Conservation (phyloP, 2,888 invertebrate species). For the Proisotoma minuta region DNA sequence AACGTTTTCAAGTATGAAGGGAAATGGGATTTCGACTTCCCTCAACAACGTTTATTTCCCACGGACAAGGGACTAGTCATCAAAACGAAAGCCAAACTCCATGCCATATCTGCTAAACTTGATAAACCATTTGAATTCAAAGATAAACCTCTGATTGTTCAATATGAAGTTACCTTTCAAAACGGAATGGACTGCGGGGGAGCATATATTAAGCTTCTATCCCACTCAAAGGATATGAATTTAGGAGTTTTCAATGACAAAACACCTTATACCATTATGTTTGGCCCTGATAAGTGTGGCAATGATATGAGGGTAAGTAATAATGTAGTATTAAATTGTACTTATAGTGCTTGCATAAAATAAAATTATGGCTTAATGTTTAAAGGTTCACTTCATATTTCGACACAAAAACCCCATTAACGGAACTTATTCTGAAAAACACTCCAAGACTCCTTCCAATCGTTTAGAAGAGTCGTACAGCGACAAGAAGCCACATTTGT, state of each 20-base stretch:
- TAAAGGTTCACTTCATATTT: constrained; percentile 76
- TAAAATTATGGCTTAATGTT: constrained; percentile 31
- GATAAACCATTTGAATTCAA: constrained; percentile 75
- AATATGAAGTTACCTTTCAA: constrained; percentile 89
- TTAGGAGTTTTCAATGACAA: constrained; percentile 85
- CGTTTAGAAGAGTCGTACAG: constrained; percentile 80
- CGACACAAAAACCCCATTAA: constrained; percentile 90
- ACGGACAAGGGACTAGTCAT: constrained; percentile 84
- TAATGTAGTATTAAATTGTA: neutral
- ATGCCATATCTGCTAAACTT: constrained; percentile 79
- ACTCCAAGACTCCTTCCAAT: constrained; percentile 83
- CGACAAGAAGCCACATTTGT: constrained; percentile 88
- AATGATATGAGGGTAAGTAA: constrained; percentile 76
- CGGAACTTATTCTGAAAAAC: constrained; percentile 86
- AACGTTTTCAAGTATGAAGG: constrained; percentile 94
- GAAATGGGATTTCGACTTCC: constrained; percentile 67
- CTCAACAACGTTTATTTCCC: constrained; percentile 69
- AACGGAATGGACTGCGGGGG: constrained; percentile 99
- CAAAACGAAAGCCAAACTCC: constrained; percentile 92
- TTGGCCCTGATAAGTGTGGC: constrained; percentile 99
- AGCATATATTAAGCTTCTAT: constrained; percentile 90
- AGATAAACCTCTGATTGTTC: constrained; percentile 76
- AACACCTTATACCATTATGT: constrained; percentile 98
- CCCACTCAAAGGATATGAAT: constrained; percentile 63
- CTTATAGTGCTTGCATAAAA: neutral